Conservation (phyloP, 2,113 vertebrate species). For the Corythaixoides concolor region DNA sequence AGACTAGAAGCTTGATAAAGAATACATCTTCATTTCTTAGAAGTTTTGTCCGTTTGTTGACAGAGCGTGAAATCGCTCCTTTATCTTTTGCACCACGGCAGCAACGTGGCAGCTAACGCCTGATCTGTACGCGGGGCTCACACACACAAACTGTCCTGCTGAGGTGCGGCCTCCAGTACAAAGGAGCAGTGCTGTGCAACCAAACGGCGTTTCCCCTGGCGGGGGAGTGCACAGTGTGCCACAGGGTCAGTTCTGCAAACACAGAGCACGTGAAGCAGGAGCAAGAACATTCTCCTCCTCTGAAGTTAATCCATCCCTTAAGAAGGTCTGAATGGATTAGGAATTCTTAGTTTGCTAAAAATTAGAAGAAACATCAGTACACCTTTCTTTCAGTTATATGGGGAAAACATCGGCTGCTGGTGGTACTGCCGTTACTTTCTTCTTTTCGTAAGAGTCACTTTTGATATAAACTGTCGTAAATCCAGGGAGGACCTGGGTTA, state of each 20-base stretch:
- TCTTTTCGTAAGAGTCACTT: background rate
- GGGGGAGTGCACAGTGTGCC: too few relatives aligned
- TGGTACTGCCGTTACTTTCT: background rate
- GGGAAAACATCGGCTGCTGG: background rate
- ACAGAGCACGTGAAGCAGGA: background rate
- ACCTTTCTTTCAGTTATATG: background rate
- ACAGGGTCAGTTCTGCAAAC: background rate
- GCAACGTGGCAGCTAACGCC: background rate
- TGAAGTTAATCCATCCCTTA: background rate
- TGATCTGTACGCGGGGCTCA: background rate
- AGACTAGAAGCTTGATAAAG: background rate
- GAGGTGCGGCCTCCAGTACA: background rate
- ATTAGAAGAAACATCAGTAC: background rate
- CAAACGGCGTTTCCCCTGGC: rapidly evolving
- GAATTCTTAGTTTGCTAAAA: background rate
- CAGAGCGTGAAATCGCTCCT: background rate
- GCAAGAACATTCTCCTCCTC: background rate
- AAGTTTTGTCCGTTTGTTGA: background rate
- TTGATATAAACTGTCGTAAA: background rate
- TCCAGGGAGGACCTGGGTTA: background rate
- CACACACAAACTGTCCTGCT: background rate
- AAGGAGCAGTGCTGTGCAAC: background rate
- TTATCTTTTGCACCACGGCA: background rate
- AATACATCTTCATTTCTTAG: background rate
- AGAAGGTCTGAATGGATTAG: background rate